Percentiles rank a stretch among this genome's conserved stretches.
Evolutionary conservation across 2,113 vertebrate genomes (phyloP).

Genomic region (Pungitius pungitius): DNA sequence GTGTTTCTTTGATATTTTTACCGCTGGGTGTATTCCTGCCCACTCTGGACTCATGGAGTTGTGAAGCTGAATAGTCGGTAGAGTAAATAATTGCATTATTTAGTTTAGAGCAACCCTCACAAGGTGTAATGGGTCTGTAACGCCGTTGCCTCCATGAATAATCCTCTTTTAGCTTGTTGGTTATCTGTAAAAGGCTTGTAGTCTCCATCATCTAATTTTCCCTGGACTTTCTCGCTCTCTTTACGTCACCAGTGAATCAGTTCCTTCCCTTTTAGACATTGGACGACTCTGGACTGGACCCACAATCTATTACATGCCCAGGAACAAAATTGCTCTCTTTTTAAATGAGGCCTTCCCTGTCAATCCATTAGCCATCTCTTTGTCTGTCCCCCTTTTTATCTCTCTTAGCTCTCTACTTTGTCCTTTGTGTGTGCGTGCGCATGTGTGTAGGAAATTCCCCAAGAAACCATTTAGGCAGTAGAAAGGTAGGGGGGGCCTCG

Average conservation of each 20-base stretch:
- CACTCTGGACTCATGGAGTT: slow-evolving; percentile 39
- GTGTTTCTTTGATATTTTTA: slow-evolving; percentile 17
- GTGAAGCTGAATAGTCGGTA: slow-evolving; percentile 37
- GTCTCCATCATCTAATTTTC: slow-evolving; percentile 73
- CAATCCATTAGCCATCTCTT: slow-evolving; percentile 67
- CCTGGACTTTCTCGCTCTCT: slow-evolving; percentile 48
- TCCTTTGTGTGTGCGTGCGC: slow-evolving; percentile 23
- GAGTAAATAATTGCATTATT: slow-evolving; percentile 62
- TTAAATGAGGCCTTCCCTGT: slow-evolving; percentile 66
- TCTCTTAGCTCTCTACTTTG: slow-evolving; percentile 39
- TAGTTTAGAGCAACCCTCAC: slow-evolving; percentile 60
- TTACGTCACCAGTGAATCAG: slow-evolving; percentile 70
- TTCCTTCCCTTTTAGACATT: slow-evolving; percentile 52
- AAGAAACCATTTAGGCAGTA: slow-evolving; percentile 79
- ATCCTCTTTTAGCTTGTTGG: slow-evolving; percentile 47
- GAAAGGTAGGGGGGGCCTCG: slow-evolving; percentile 73
- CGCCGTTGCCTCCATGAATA: slow-evolving; percentile 49
- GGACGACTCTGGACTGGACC: slow-evolving; percentile 37
- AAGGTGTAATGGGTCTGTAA: slow-evolving; percentile 55
- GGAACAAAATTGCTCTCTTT: slow-evolving; percentile 64
- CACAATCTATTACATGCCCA: slow-evolving; percentile 56
- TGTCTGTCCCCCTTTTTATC: slow-evolving; percentile 28
- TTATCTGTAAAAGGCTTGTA: slow-evolving; percentile 62
- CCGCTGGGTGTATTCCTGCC: slow-evolving; percentile 5
- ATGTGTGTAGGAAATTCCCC: slow-evolving; percentile 66